Evolutionary conservation across 1,140 invertebrate genomes (phyloP).

Genomic region (Spodoptera litura): DNA sequence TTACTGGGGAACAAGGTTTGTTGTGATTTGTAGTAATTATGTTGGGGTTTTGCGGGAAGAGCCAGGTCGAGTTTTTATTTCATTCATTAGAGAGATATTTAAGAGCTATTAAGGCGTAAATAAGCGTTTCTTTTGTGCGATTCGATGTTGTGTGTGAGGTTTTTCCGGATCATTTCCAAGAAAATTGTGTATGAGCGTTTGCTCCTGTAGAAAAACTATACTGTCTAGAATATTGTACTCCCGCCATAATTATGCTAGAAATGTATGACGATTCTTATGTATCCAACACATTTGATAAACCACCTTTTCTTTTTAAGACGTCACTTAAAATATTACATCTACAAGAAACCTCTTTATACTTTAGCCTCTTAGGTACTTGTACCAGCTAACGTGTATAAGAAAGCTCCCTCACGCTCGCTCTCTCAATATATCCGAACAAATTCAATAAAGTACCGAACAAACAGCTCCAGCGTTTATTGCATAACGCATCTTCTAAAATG

Average conservation of each 20-base stretch:
- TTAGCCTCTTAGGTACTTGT: neutral
- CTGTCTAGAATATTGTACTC: too few relatives aligned
- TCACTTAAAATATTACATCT: too few relatives aligned
- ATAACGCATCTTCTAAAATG: slow-evolving; percentile 47
- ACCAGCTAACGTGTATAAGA: neutral
- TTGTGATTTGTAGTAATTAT: slow-evolving; percentile 32
- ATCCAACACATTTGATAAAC: too few relatives aligned
- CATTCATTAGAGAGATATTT: slow-evolving; percentile 68
- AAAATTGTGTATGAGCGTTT: neutral
- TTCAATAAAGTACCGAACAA: slow-evolving; percentile 61
- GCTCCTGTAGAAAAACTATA: neutral
- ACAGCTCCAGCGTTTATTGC: slow-evolving; percentile 48
- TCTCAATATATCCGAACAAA: slow-evolving; percentile 61
- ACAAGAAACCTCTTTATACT: too few relatives aligned
- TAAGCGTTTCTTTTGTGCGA: slow-evolving; percentile 58
- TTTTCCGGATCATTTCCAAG: slow-evolving; percentile 6
- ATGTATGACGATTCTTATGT: too few relatives aligned
- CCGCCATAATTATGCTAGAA: too few relatives aligned
- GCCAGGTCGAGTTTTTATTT: slow-evolving; percentile 54
- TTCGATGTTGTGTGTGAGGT: slow-evolving; percentile 21
- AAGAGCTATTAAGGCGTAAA: slow-evolving; percentile 64
- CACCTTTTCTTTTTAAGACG: too few relatives aligned
- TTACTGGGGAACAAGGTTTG: slow-evolving; percentile 36
- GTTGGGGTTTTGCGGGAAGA: slow-evolving; percentile 44
- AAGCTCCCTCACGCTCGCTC: slow-evolving; percentile 7